A percentile compares a stretch with the other conserved stretches of the same genome.
Evolutionary conservation across 2,888 invertebrate genomes (phyloP).

Genomic region (Hemistola chrysoprasaria): DNA sequence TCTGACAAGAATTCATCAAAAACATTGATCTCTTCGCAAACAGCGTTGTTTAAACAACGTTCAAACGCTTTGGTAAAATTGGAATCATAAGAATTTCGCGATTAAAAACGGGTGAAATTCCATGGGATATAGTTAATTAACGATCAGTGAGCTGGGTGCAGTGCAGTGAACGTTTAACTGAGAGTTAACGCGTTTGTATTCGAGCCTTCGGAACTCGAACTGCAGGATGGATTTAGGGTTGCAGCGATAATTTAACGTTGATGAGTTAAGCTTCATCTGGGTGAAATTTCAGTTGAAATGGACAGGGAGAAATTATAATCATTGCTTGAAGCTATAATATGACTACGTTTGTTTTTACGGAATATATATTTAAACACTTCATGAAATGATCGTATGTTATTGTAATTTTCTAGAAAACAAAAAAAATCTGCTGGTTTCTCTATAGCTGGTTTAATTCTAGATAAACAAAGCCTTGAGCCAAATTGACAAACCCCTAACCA

Average conservation of each 20-base stretch:
- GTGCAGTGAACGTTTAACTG: slow-evolving; percentile 42
- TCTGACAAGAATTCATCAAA: too few species aligned
- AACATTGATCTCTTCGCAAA: too few species aligned
- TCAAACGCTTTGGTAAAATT: not conserved
- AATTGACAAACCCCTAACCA: slow-evolving; percentile 10
- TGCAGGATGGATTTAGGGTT: slow-evolving; percentile 23
- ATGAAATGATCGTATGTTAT: too few species aligned
- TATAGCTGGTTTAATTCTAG: too few species aligned
- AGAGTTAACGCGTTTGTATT: slow-evolving; percentile 41
- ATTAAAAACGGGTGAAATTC: slow-evolving; percentile 27
- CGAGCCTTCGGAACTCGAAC: slow-evolving; percentile 24
- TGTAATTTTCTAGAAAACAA: too few species aligned
- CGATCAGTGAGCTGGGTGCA: slow-evolving; percentile 38
- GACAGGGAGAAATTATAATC: not conserved
- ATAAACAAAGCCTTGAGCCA: not conserved
- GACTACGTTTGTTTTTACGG: too few species aligned
- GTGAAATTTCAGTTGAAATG: too few species aligned
- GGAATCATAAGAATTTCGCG: slow-evolving; percentile 7
- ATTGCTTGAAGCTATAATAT: too few species aligned
- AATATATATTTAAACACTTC: too few species aligned
- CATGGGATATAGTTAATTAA: slow-evolving; percentile 49
- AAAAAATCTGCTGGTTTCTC: too few species aligned
- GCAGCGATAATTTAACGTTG: slow-evolving; percentile 6
- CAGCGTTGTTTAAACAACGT: not conserved
- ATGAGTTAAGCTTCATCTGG: too few species aligned